Evolutionary conservation across 2,113 vertebrate species (phyloP).

Genomic region (Protobothrops mucrosquamatus): DNA sequence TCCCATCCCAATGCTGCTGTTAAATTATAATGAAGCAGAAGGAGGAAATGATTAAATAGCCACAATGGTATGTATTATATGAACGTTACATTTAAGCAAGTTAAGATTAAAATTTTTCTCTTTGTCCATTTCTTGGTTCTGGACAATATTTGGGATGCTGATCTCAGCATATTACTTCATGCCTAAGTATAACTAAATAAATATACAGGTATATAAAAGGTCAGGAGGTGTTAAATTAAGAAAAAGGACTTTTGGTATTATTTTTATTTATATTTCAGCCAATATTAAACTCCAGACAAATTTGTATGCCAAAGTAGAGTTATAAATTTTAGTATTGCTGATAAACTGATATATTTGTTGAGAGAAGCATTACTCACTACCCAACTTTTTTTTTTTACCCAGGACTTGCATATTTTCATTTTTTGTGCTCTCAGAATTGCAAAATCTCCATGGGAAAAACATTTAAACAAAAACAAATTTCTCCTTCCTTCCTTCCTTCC

Average conservation of each 20-base stretch:
- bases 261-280: background rate
- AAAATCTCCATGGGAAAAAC: background rate
- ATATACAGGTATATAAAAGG: background rate
- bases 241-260: background rate
- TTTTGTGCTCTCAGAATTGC: background rate
- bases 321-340: background rate
- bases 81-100: background rate
- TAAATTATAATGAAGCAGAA: background rate
- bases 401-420: background rate
- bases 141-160: background rate
- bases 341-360: background rate
- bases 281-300: background rate
- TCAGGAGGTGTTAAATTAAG: background rate
- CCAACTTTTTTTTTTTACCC: background rate
- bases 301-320: background rate
- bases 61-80: background rate
- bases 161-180: background rate
- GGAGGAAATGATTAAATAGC: background rate
- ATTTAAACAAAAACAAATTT: background rate
- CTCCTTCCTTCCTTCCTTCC: background rate
- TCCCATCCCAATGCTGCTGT: background rate
- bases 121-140: background rate
- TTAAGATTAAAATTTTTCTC: background rate
- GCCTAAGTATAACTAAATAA: background rate
- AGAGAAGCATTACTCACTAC: background rate